These are phyloP conservation scores for Callipepla squamata DNA, from an alignment of 2,113 vertebrate genomes.

Conservation along the genomic window DNA sequence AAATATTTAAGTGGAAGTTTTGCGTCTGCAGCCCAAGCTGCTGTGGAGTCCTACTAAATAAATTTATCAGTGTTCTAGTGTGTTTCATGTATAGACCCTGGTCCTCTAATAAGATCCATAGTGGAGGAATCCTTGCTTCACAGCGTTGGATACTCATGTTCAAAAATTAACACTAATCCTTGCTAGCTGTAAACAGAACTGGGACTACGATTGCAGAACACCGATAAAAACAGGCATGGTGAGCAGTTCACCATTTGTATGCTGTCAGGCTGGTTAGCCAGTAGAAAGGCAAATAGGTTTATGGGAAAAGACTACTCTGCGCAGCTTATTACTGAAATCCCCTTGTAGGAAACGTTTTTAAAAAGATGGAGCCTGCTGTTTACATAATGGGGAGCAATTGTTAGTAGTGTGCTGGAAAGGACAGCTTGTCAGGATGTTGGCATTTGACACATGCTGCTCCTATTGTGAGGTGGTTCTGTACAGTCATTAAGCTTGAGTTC, in stretches of 20 bases:
- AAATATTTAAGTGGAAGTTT: neutral
- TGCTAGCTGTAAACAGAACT: neutral
- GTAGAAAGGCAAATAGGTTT: neutral
- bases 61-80: neutral
- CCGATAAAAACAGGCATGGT: neutral
- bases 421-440: neutral
- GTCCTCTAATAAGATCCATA: neutral
- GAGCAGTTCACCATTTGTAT: neutral
- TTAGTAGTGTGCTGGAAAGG: neutral
- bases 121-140: neutral
- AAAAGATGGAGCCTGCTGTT: neutral
- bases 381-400: neutral
- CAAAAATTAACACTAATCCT: neutral
- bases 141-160: neutral
- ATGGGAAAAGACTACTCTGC: neutral
- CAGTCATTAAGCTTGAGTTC: constrained; percentile 1
- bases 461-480: neutral
- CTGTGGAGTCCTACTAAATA: neutral
- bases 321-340: neutral
- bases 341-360: neutral
- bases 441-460: neutral
- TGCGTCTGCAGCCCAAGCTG: neutral
- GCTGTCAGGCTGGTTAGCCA: neutral
- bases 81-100: neutral
- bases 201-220: neutral